Base-by-base conservation (phyloP, 2,888 invertebrate genomes). In the Habrosyne pyritoides region DNA sequence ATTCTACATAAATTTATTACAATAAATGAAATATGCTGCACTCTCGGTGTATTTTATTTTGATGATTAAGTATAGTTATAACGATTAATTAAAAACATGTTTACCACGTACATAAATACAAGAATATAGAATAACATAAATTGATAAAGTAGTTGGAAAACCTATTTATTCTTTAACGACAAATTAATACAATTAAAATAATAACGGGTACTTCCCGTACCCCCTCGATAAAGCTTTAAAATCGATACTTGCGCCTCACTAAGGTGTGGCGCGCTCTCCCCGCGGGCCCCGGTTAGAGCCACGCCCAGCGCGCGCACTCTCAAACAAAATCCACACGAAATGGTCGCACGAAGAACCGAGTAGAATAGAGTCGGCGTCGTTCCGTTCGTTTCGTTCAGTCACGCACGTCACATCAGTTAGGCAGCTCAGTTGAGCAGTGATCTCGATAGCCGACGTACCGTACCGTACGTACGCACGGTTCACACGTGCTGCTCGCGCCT, bases 231-330 rank as follows among this genome's bases (percentile, higher is more conserved):
- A 63, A 72, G 67, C 58, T 64, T 69, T 63, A 64, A 71, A 73
- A 83, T 84, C 83, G 84, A 84, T 82, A 81, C 68, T 59, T 61
- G 76, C 75, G 69, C 83, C 68, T 82, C 84, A 83, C 80, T 81
- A 83, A 78, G 72, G 73, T 74, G 76, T 73, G 77, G 72, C 70
- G 71, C 65, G 76, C 72, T 78, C 86, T 84, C 87, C 87, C 87
- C 85, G 81, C 86, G 80, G 84, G 84, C 87, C 84, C 70, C 84
- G 75, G 69, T 67, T 67, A 61, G 64, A 75, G 83, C 87, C 88
- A 89, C 89, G 89, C 89, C 89, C 89, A 87, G 83, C 81, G 84
- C 79, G 89, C 87, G 87, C 87, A 87, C 86, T 87, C 82, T 86
- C 83, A 78, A 84, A 87, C 84, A 84, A 84, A 84, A 85, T 86